Conservation (phyloP, 2,113 vertebrate genomes). For the Python bivittatus region DNA sequence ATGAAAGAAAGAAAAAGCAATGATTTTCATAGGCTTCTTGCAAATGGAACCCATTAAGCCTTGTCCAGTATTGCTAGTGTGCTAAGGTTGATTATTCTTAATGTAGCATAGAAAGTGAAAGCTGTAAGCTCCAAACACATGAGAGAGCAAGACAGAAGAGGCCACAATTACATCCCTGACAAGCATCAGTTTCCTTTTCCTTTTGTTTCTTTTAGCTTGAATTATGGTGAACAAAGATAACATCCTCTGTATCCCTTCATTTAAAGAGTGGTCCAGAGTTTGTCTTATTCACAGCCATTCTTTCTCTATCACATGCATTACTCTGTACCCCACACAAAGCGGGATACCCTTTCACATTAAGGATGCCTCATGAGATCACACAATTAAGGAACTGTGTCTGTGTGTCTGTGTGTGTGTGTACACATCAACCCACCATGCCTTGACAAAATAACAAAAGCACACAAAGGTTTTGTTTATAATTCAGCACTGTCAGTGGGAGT, state of each 20-base stretch:
- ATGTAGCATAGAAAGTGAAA: fast-evolving
- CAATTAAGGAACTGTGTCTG: background rate
- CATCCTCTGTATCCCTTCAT: background rate
- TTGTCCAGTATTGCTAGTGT: background rate
- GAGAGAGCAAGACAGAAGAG: background rate
- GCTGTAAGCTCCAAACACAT: background rate
- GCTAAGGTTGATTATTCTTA: background rate
- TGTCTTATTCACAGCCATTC: background rate
- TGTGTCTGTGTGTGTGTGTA: background rate
- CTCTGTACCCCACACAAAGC: background rate
- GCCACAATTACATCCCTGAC: background rate
- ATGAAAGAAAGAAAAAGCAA: background rate
- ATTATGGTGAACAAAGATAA: background rate
- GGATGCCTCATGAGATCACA: background rate
- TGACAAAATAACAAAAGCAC: conserved; percentile 39
- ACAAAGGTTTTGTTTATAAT: conserved; percentile 47
- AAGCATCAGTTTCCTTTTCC: background rate
- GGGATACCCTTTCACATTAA: background rate
- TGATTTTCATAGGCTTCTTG: conserved; percentile 1
- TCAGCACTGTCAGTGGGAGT: conserved; percentile 35
- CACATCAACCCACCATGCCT: background rate
- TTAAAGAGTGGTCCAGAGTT: background rate
- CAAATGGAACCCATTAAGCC: background rate
- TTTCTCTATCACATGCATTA: background rate
- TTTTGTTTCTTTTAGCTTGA: background rate